Conservation (phyloP, 1,140 invertebrate species). For the Microplitis mediator region DNA sequence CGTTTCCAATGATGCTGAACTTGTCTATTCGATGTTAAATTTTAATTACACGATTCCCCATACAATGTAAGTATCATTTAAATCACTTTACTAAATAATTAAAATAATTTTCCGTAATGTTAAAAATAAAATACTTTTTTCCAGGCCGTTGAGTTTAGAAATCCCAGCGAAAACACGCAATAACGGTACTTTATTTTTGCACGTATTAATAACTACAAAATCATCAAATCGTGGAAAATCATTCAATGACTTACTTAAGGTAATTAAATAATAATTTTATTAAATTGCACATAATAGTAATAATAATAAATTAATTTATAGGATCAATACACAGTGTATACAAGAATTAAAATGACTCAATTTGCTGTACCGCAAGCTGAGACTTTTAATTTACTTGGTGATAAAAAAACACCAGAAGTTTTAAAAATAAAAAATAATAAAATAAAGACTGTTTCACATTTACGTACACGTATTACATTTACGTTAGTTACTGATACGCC, state of each 20-base stretch:
- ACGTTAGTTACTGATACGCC: slow-evolving; percentile 71
- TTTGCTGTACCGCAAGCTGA: slow-evolving; percentile 74
- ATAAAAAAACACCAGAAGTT: slow-evolving; percentile 43
- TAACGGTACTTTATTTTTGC: slow-evolving; percentile 79
- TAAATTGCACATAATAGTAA: background rate
- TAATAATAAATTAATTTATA: slow-evolving; percentile 45
- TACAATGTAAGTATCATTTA: slow-evolving; percentile 37
- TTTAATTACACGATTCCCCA: slow-evolving; percentile 64
- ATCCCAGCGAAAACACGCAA: slow-evolving; percentile 73
- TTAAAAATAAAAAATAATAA: slow-evolving; percentile 26
- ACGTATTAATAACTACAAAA: slow-evolving; percentile 63
- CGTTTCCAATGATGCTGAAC: slow-evolving; percentile 48
- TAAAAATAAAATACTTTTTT: slow-evolving; percentile 41
- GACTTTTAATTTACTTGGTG: slow-evolving; percentile 76
- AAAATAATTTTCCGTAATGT: slow-evolving; percentile 23
- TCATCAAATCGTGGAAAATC: slow-evolving; percentile 59
- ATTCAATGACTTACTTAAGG: slow-evolving; percentile 47
- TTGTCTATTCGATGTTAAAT: slow-evolving; percentile 51
- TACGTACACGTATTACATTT: slow-evolving; percentile 68
- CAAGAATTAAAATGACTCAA: slow-evolving; percentile 70
- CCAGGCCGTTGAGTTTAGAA: slow-evolving; percentile 67
- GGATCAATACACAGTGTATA: slow-evolving; percentile 63
- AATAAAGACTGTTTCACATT: slow-evolving; percentile 63
- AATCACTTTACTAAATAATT: slow-evolving; percentile 25
- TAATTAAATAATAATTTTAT: slow-evolving; percentile 21